A percentile compares a stretch with the other conserved stretches of the same genome.
These are phyloP conservation scores for Cheilosia grossa DNA, from an alignment of 2,888 invertebrate species.

Conservation along the genomic window DNA sequence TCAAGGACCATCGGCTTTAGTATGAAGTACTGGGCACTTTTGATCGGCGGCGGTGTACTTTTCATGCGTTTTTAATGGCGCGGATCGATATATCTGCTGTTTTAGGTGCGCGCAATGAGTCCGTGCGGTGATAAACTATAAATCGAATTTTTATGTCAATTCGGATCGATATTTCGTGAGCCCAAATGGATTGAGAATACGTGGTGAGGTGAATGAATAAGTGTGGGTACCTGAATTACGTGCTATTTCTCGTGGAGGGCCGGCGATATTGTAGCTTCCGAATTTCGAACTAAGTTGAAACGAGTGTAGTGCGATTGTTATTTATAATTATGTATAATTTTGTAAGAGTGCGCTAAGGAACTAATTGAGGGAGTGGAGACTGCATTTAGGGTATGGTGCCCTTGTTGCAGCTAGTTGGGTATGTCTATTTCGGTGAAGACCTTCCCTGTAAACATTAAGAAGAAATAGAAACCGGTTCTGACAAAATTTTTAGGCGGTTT, in stretches of 20 bases:
- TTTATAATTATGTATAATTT: background rate
- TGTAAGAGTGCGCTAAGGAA: background rate
- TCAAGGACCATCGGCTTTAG: constrained; percentile 17
- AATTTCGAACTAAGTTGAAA: background rate
- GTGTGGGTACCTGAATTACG: constrained; percentile 19
- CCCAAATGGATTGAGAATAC: constrained; percentile 15
- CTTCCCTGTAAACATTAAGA: too few species aligned
- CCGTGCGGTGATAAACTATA: constrained; percentile 24
- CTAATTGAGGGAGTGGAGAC: background rate
- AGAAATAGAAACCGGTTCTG: too few species aligned
- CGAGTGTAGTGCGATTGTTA: background rate
- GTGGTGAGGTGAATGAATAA: constrained; percentile 30
- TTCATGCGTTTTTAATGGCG: constrained; percentile 29
- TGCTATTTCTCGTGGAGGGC: constrained; percentile 4
- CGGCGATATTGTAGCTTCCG: constrained; percentile 12
- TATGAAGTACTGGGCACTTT: background rate
- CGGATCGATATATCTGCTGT: constrained; percentile 7
- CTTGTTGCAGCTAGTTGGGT: too few species aligned
- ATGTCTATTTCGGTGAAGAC: too few species aligned
- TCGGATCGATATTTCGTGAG: constrained; percentile 30
- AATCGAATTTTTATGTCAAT: constrained; percentile 21
- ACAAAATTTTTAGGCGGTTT: too few species aligned
- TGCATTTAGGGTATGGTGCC: too few species aligned
- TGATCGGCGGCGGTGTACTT: constrained; percentile 8
- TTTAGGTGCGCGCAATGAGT: constrained; percentile 1